Percentiles rank a stretch among this genome's conserved stretches.
These are phyloP conservation scores for Ascaphus truei DNA, from an alignment of 2,113 vertebrate species.

Conservation along the genomic window DNA sequence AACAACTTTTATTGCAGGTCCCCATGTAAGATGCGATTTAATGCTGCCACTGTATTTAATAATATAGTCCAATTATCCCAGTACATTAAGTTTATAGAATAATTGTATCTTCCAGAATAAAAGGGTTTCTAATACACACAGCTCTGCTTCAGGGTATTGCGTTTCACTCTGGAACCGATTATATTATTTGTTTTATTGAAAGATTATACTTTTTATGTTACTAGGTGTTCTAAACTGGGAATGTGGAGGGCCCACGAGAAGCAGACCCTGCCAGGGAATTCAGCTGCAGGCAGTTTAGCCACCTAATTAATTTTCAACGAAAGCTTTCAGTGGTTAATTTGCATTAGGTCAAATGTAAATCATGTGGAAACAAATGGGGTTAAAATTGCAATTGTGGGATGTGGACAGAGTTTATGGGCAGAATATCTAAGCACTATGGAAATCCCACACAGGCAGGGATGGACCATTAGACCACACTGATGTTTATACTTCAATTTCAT, in stretches of 20 bases:
- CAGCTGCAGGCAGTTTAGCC: conserved; percentile 65
- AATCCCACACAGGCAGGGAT: conserved; percentile 61
- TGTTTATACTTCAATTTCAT: conserved; percentile 26
- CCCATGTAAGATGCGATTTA: too few species aligned
- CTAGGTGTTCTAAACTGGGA: conserved; percentile 69
- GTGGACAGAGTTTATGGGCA: conserved; percentile 65
- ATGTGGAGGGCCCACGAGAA: conserved; percentile 58
- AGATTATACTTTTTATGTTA: conserved; percentile 57
- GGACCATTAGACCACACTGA: conserved; percentile 67
- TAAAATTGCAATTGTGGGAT: conserved; percentile 70
- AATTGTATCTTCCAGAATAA: conserved; percentile 13
- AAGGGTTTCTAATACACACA: conserved; percentile 3
- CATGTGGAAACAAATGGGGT: conserved; percentile 68
- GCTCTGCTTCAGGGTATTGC: conserved; percentile 57
- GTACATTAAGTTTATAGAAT: conserved; percentile 21
- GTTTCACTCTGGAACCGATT: conserved; percentile 67
- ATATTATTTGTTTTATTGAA: conserved; percentile 68
- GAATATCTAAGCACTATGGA: conserved; percentile 63
- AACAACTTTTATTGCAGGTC: too few species aligned
- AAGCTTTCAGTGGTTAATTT: conserved; percentile 69
- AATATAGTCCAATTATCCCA: conserved; percentile 28
- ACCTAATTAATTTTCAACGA: conserved; percentile 78
- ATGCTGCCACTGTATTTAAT: conserved; percentile 2
- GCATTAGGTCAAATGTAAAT: conserved; percentile 68
- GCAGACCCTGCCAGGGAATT: conserved; percentile 50